phyloP scores from a whole-genome alignment of 1,140 invertebrate genomes.

The Dreissena rostriformis region DNA sequence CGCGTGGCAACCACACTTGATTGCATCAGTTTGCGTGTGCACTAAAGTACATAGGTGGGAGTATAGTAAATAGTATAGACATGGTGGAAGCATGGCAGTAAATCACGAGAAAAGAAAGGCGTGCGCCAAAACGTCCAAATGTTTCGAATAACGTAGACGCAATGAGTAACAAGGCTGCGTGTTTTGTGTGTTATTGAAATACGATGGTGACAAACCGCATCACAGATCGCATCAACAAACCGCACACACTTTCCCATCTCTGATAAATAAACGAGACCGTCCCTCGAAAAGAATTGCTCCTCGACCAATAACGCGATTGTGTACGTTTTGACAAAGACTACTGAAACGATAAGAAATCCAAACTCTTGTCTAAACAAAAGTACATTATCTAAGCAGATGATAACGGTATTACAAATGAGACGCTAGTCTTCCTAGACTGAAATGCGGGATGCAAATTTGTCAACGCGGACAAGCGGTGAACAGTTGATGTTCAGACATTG shows the following conservation, averaged over 20 bases:
- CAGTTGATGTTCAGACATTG: too few species aligned
- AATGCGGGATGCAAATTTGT: conserved; percentile 23
- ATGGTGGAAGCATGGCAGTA: too few species aligned
- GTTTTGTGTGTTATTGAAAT: too few species aligned
- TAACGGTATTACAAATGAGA: conserved; percentile 53
- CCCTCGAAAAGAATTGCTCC: conserved; percentile 11
- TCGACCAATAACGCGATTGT: conserved; percentile 28
- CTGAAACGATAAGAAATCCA: conserved; percentile 41
- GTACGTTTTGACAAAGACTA: conserved; percentile 38
- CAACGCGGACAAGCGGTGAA: background rate
- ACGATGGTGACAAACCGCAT: conserved; percentile 40
- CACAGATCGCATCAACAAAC: conserved; percentile 40
- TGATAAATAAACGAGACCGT: conserved; percentile 27
- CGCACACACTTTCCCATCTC: conserved; percentile 42
- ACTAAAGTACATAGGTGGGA: too few species aligned
- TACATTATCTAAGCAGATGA: conserved; percentile 48
- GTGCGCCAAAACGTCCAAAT: too few species aligned
- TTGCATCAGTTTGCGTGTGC: too few species aligned
- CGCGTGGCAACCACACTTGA: too few species aligned
- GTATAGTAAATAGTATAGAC: too few species aligned
- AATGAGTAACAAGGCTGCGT: too few species aligned
- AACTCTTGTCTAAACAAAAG: conserved; percentile 55
- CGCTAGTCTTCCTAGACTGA: conserved; percentile 20
- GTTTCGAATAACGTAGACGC: too few species aligned
- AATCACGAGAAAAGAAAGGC: too few species aligned